Conservation (phyloP, 2,888 invertebrate species). For the Exocentrus adspersus region DNA sequence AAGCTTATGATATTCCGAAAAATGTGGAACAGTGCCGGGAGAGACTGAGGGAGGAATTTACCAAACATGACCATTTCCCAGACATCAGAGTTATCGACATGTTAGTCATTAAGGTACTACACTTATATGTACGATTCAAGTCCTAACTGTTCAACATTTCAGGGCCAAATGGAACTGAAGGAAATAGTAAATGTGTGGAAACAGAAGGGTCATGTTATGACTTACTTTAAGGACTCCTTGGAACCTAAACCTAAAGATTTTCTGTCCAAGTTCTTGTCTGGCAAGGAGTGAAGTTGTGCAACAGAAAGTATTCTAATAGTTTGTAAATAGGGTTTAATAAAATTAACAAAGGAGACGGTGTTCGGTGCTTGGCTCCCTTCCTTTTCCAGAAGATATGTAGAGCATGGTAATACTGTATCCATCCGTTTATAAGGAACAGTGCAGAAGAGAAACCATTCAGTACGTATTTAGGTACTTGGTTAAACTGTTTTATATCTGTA, state of each 20-base stretch:
- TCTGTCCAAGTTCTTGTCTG: conserved; percentile 87
- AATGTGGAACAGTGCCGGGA: conserved; percentile 73
- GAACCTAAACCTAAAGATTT: conserved; percentile 91
- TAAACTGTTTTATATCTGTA: too few relatives aligned
- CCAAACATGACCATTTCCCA: conserved; percentile 76
- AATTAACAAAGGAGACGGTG: too few relatives aligned
- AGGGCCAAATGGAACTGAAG: conserved; percentile 96
- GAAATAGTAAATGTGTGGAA: conserved; percentile 90
- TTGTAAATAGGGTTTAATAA: conserved; percentile 18
- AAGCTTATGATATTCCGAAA: conserved; percentile 85
- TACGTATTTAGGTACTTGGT: too few relatives aligned
- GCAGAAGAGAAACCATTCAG: too few relatives aligned
- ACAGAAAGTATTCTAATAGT: background rate
- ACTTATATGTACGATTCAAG: conserved; percentile 22
- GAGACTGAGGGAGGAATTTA: conserved; percentile 83
- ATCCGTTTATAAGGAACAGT: too few relatives aligned
- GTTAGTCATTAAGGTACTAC: conserved; percentile 92
- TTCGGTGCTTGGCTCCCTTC: too few relatives aligned
- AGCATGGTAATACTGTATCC: too few relatives aligned
- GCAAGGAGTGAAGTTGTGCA: conserved; percentile 64
- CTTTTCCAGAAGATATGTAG: too few relatives aligned
- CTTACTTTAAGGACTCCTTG: conserved; percentile 84
- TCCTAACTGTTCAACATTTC: background rate
- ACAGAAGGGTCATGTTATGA: conserved; percentile 88
- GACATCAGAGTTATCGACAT: conserved; percentile 92